phyloP scores from a whole-genome alignment of 2,113 vertebrate genomes.

The Collichthys lucidus region DNA sequence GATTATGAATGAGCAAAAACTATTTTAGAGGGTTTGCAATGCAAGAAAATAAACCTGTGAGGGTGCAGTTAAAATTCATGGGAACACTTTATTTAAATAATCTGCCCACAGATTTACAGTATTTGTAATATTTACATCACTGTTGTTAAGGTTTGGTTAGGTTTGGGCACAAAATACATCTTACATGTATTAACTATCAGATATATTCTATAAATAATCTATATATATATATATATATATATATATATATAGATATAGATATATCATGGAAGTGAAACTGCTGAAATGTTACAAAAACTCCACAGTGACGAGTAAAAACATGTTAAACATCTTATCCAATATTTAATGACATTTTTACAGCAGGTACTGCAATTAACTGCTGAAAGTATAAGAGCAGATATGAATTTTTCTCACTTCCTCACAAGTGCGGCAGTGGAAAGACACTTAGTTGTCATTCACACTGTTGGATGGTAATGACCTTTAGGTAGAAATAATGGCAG shows the following conservation, averaged over 20 bases:
- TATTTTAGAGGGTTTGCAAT: not conserved
- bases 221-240: no score
- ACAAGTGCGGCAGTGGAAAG: not conserved
- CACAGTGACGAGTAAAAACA: not conserved
- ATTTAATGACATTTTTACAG: not conserved
- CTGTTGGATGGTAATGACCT: not conserved
- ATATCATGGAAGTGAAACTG: no score
- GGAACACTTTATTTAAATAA: no score
- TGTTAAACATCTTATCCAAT: not conserved
- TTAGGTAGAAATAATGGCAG: no score
- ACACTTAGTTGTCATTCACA: conserved; percentile 1
- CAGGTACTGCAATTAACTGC: not conserved
- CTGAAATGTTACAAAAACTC: not conserved
- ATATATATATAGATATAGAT: no score
- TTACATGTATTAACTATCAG: no score
- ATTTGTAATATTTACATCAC: no score
- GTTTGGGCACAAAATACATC: no score
- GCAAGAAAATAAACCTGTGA: not conserved
- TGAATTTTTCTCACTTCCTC: conserved; percentile 12
- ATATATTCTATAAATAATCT: no score
- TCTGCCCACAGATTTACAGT: no score
- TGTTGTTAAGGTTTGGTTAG: no score
- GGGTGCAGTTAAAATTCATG: not conserved
- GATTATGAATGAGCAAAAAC: not conserved
- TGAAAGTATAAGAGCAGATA: not conserved